Evolutionary conservation across 2,797 vertebrate genomes (phyloP).

Genomic region (Spondyliosoma cantharus): DNA sequence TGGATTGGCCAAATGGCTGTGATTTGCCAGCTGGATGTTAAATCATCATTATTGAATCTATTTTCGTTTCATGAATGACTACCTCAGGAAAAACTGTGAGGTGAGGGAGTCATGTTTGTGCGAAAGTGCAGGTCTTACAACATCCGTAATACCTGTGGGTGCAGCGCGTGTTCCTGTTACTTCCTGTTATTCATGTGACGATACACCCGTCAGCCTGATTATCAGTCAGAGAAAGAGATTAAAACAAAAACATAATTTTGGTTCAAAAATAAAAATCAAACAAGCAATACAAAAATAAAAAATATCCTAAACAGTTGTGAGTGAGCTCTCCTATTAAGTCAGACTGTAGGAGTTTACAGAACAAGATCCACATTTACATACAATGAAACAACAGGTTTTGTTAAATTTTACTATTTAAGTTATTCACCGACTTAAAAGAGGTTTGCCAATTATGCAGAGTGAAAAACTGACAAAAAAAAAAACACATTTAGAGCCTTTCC

Average conservation of each 20-base stretch:
- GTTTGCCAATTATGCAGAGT: slow-evolving; percentile 67
- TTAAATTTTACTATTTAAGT: slow-evolving; percentile 32
- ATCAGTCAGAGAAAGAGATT: slow-evolving; percentile 20
- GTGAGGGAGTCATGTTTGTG: too few relatives aligned
- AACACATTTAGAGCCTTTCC: slow-evolving; percentile 56
- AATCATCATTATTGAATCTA: too few relatives aligned
- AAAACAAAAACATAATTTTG: neutral
- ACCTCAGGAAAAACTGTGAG: too few relatives aligned
- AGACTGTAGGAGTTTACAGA: slow-evolving; percentile 35
- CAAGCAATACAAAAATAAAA: neutral
- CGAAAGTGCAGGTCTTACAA: too few relatives aligned
- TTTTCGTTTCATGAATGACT: too few relatives aligned
- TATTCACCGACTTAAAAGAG: slow-evolving; percentile 31
- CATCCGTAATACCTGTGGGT: too few relatives aligned
- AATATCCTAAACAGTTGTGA: neutral
- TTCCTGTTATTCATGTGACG: slow-evolving; percentile 10
- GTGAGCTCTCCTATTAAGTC: slow-evolving; percentile 5
- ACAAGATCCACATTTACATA: slow-evolving; percentile 42
- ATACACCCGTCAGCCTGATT: slow-evolving; percentile 19
- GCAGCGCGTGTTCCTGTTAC: too few relatives aligned
- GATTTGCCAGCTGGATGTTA: too few relatives aligned
- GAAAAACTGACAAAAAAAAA: slow-evolving; percentile 52
- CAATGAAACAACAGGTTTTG: slow-evolving; percentile 47
- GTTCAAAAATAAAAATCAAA: neutral
- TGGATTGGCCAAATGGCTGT: too few relatives aligned